Conservation (phyloP, 2,888 invertebrate genomes). For the Megastigmus dorsalis region DNA sequence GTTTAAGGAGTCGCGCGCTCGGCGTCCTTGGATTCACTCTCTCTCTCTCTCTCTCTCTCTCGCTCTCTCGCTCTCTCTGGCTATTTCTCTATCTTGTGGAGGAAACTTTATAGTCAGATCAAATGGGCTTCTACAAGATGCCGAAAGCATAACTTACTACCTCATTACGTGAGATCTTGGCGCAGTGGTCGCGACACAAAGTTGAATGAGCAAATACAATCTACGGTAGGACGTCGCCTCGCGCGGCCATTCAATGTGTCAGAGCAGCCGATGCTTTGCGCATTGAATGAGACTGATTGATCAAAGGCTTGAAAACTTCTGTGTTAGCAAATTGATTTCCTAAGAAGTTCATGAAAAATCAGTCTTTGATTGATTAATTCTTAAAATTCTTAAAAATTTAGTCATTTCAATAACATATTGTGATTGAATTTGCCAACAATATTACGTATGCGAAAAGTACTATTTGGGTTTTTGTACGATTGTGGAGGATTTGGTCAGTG, state of each 20-base stretch:
- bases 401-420: too few relatives aligned
- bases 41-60: background rate
- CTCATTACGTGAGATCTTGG: conserved; percentile 3
- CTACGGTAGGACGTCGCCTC: background rate
- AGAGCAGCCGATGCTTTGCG: background rate
- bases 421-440: too few relatives aligned
- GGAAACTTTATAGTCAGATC: conserved; percentile 67
- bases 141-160: conserved; percentile 13
- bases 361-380: too few relatives aligned
- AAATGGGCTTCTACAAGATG: conserved; percentile 19
- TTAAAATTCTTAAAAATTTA: too few relatives aligned
- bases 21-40: conserved; percentile 61
- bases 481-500: background rate
- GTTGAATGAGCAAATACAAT: conserved; percentile 16
- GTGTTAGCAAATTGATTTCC: too few relatives aligned
- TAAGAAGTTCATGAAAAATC: too few relatives aligned
- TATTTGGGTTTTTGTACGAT: background rate
- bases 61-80: conserved; percentile 8
- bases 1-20: conserved; percentile 67
- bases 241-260: background rate
- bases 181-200: background rate
- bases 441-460: background rate
- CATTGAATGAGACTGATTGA: background rate
- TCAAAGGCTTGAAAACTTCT: too few relatives aligned
- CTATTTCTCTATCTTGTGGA: too few relatives aligned